These are phyloP conservation scores for Drosophila varians DNA, from an alignment of 1,140 invertebrate species.

Conservation along the genomic window DNA sequence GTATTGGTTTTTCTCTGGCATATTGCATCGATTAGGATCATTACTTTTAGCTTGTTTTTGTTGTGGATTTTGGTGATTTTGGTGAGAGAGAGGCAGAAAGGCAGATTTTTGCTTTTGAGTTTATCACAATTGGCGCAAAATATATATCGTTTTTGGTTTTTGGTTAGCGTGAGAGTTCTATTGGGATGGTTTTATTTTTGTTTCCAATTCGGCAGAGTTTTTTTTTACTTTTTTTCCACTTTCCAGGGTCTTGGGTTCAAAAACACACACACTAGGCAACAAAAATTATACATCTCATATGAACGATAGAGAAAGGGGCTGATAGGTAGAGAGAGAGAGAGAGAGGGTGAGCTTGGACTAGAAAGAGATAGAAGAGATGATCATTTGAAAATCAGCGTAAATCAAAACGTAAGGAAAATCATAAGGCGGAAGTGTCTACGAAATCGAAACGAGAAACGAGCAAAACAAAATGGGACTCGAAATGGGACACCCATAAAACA, in stretches of 20 bases:
- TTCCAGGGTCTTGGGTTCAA: slow-evolving; percentile 35
- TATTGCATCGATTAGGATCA: slow-evolving; percentile 1
- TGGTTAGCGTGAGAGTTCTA: slow-evolving; percentile 47
- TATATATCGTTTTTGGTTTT: slow-evolving; percentile 18
- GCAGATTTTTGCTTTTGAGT: slow-evolving; percentile 33
- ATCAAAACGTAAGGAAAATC: slow-evolving; percentile 41
- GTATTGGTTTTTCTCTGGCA: neutral
- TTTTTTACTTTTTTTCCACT: slow-evolving; percentile 46
- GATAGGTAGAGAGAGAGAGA: slow-evolving; percentile 1
- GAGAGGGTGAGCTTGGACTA: neutral
- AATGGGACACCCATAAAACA: slow-evolving; percentile 39
- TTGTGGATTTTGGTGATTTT: slow-evolving; percentile 46
- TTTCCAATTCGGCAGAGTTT: slow-evolving; percentile 45
- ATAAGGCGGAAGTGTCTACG: slow-evolving; percentile 43
- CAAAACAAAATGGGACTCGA: slow-evolving; percentile 39
- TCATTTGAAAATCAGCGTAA: slow-evolving; percentile 27
- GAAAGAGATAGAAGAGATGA: slow-evolving; percentile 32
- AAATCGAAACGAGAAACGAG: slow-evolving; percentile 37
- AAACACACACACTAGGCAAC: slow-evolving; percentile 21
- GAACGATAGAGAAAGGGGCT: slow-evolving; percentile 7
- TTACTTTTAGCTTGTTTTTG: slow-evolving; percentile 17
- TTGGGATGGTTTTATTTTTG: slow-evolving; percentile 18
- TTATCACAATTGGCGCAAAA: slow-evolving; percentile 48
- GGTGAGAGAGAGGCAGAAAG: slow-evolving; percentile 42
- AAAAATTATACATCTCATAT: slow-evolving; percentile 13